phyloP scores from a whole-genome alignment of 1,140 invertebrate genomes.

The Drosophila nigromelanica region DNA sequence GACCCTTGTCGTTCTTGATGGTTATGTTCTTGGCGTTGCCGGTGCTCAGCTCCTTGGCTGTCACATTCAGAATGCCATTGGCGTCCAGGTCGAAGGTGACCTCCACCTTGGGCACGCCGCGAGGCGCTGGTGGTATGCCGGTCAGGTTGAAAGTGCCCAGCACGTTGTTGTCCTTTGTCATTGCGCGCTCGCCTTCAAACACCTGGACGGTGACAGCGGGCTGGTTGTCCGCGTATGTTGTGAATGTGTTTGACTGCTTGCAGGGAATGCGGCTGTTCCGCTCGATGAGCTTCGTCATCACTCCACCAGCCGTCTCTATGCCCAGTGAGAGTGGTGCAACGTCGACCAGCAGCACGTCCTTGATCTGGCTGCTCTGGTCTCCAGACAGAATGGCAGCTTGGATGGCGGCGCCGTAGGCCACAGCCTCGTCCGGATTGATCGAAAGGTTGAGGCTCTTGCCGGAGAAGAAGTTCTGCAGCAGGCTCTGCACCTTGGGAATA shows the following conservation, averaged over 20 bases:
- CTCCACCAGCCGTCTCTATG: constrained; percentile 86
- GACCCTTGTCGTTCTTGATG: constrained; percentile 93
- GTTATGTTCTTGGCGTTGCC: constrained; percentile 89
- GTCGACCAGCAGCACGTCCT: constrained; percentile 86
- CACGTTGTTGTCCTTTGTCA: constrained; percentile 90
- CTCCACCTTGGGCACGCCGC: constrained; percentile 91
- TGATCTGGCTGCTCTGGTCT: constrained; percentile 89
- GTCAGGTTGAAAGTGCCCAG: constrained; percentile 91
- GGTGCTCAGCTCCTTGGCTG: constrained; percentile 85
- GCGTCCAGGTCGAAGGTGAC: constrained; percentile 87
- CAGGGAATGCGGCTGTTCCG: constrained; percentile 87
- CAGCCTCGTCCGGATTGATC: constrained; percentile 92
- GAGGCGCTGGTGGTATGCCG: constrained; percentile 92
- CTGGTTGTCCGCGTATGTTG: constrained; percentile 89
- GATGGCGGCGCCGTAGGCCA: constrained; percentile 89
- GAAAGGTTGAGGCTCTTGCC: constrained; percentile 88
- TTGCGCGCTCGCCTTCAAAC: constrained; percentile 88
- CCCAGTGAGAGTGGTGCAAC: constrained; percentile 86
- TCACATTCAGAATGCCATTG: constrained; percentile 87
- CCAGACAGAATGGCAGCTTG: constrained; percentile 91
- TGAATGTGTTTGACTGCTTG: constrained; percentile 87
- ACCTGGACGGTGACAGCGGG: constrained; percentile 88
- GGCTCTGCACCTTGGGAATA: constrained; percentile 87
- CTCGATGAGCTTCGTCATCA: constrained; percentile 88
- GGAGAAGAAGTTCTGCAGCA: constrained; percentile 87